Evolutionary conservation across 2,888 invertebrate genomes (phyloP), one percentile per base, ranked within the genome.

Genomic region (Cheilosia urbana): DNA sequence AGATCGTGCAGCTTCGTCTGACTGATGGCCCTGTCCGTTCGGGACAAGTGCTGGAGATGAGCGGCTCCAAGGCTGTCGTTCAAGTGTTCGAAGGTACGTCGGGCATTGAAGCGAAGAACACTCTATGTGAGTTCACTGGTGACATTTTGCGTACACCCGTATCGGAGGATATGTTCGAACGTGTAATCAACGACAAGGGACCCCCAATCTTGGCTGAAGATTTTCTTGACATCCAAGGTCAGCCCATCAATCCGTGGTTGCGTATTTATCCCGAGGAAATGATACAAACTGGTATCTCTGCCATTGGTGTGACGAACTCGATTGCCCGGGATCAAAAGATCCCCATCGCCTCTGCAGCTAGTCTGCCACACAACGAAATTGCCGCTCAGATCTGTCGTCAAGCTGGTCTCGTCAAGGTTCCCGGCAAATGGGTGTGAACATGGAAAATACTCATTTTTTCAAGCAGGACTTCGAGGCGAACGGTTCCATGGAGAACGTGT

Each of bases 201-300:
- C 99, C 99, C 88, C 97, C 98, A 91, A 99, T 99, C 91, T 93
- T 99, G 91, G 99, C 99, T 1, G 99, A 99, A 93, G 99, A 99
- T 93, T 99, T 95, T 93, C 94, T 99, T 89, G 99, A 99, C 93
- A 99, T 99, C 93, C 97, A 92, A 88, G 99, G 97, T 79, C 99
- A 99, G 92, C 99, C 99, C 88, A 99, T 99, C 93, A 99, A 99
- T 93, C 99, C 99, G 1, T 99, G 98, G 98, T 98, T 98, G 0
- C 98, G 99, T 95, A 99, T 99, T 92, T 99, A 99, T 93, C 99
- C 99, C 0, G 99, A 99, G 93, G 99, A 99, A 94, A 99, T 99
- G 99, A 99, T 99, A 91, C 99, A 99, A 93, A 99, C 99, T 87
- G 94, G 94, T 93, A 98, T 98, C 90, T 99, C 99, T 68, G 99